Percentiles rank a stretch among this genome's conserved stretches.
These are phyloP conservation scores for Euproctis similis DNA, from an alignment of 2,888 invertebrate genomes.

Conservation along the genomic window DNA sequence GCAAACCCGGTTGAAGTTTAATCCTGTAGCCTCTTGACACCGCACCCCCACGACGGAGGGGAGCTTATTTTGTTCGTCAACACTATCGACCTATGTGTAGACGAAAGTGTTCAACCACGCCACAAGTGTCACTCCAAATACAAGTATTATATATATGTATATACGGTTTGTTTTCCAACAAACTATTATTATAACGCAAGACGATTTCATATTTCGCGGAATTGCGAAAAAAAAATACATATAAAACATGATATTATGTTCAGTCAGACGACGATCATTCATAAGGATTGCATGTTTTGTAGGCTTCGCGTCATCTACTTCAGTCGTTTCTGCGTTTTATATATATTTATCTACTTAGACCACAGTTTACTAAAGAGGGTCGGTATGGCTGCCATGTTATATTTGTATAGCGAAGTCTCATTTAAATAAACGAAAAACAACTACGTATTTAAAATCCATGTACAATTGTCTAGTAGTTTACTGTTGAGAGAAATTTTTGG, in stretches of 20 bases:
- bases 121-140: slow-evolving; percentile 51
- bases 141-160: slow-evolving; percentile 41
- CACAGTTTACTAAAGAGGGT: too few species aligned
- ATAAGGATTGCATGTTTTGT: slow-evolving; percentile 61
- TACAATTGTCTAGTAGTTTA: too few species aligned
- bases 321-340: slow-evolving; percentile 49
- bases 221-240: slow-evolving; percentile 53
- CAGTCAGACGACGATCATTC: slow-evolving; percentile 58
- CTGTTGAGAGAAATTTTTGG: too few species aligned
- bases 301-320: slow-evolving; percentile 42
- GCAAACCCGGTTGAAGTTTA: slow-evolving; percentile 73
- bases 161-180: slow-evolving; percentile 48
- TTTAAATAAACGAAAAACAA: too few species aligned
- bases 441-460: too few species aligned
- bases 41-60: slow-evolving; percentile 59
- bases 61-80: slow-evolving; percentile 74
- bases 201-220: slow-evolving; percentile 42
- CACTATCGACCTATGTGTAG: slow-evolving; percentile 68
- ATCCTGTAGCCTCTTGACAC: slow-evolving; percentile 76
- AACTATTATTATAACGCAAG: slow-evolving; percentile 23
- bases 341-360: slow-evolving; percentile 43
- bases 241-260: slow-evolving; percentile 50
- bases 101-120: slow-evolving; percentile 53
- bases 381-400: too few species aligned
- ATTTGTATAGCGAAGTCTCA: too few species aligned